These are phyloP conservation scores for Stichopus horrens DNA, from an alignment of 53 echinoderm and acorn worm genomes.

Conservation along the genomic window DNA sequence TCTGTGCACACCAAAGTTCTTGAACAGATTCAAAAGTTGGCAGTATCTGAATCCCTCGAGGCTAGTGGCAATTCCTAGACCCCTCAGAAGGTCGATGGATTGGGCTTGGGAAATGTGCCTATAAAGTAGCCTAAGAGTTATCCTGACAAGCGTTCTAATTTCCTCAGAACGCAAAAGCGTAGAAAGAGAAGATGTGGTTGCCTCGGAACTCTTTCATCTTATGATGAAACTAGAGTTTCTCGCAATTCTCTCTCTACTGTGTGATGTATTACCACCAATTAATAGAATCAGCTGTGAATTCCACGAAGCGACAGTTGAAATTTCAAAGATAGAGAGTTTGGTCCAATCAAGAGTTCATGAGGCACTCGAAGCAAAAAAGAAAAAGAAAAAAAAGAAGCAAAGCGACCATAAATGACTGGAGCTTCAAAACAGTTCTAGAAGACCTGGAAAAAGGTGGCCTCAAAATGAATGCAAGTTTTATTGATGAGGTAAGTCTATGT, in stretches of 20 bases:
- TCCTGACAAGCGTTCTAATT: conserved; percentile 50
- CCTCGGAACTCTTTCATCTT: conserved; percentile 44
- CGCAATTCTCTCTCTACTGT: conserved; percentile 46
- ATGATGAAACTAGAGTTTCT: conserved; percentile 49
- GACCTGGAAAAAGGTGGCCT: not conserved
- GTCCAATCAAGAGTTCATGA: conserved; percentile 14
- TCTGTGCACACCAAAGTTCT: conserved; percentile 1
- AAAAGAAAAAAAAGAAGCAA: conserved; percentile 19
- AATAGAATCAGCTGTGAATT: conserved; percentile 38
- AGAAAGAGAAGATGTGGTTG: conserved; percentile 55
- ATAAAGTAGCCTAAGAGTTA: not conserved
- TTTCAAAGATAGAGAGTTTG: not conserved
- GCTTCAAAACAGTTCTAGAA: conserved; percentile 13
- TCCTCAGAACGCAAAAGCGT: conserved; percentile 52
- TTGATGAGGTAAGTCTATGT: conserved; percentile 19
- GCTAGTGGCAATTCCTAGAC: conserved; percentile 16
- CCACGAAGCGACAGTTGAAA: conserved; percentile 12
- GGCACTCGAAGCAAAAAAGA: not conserved
- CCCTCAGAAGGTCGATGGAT: conserved; percentile 62
- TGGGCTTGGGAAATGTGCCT: conserved; percentile 46
- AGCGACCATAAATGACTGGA: conserved; percentile 10
- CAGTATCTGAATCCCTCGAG: not conserved
- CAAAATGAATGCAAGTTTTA: not conserved
- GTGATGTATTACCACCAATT: conserved; percentile 47
- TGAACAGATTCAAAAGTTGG: not conserved